Conservation (phyloP, 2,888 invertebrate species). For the Rhorus exstirpatorius region DNA sequence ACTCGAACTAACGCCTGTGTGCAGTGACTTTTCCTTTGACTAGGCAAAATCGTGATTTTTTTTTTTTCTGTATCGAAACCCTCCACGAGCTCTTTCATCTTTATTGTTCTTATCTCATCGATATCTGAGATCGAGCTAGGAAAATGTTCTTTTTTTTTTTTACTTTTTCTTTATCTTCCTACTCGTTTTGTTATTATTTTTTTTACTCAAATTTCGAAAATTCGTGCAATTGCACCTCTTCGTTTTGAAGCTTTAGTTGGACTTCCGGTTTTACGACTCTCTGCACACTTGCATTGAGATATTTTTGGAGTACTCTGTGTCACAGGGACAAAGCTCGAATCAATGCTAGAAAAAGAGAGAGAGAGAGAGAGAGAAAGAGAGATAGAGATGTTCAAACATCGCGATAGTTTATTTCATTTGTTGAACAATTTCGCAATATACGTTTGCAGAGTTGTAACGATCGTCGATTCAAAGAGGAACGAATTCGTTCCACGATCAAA, state of each 20-base stretch:
- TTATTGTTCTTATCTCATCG: neutral
- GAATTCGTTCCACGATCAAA: too few relatives aligned
- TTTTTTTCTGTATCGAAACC: conserved; percentile 1
- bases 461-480: neutral
- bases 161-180: neutral
- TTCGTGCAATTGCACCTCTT: too few relatives aligned
- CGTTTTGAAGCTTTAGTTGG: too few relatives aligned
- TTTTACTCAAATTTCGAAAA: too few relatives aligned
- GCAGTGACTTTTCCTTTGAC: conserved; percentile 36
- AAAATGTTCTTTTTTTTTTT: too few relatives aligned
- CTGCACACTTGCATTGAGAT: neutral
- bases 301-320: neutral
- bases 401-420: conserved; percentile 45
- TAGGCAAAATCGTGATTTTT: conserved; percentile 28
- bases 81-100: conserved; percentile 3
- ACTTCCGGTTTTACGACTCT: too few relatives aligned
- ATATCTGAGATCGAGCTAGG: neutral
- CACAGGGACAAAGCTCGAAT: conserved; percentile 17
- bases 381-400: conserved; percentile 43
- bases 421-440: conserved; percentile 30
- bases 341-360: neutral
- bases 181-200: too few relatives aligned
- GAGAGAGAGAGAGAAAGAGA: neutral
- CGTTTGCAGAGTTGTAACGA: neutral
- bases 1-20: conserved; percentile 44